phyloP scores from a whole-genome alignment of 1,140 invertebrate genomes.

The Bicyclus anynana region DNA sequence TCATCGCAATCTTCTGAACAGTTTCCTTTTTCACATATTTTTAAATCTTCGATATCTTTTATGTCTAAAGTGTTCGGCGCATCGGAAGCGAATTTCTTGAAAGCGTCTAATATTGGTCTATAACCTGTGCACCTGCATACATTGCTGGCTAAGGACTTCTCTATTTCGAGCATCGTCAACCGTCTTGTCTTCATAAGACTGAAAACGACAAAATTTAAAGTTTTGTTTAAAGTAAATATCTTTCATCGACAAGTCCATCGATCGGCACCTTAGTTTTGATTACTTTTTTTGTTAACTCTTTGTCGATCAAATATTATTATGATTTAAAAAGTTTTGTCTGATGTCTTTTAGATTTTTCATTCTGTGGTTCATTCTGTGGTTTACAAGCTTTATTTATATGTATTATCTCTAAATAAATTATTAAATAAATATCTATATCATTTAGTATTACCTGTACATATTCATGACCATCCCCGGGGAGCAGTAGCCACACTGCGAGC shows the following conservation, averaged over 20 bases:
- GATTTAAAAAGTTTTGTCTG: too few relatives aligned
- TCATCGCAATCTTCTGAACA: conserved; percentile 42
- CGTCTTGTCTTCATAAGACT: conserved; percentile 56
- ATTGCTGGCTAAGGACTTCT: conserved; percentile 84
- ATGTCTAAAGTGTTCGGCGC: conserved; percentile 17
- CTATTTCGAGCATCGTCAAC: conserved; percentile 80
- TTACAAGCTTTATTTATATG: too few relatives aligned
- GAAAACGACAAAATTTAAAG: too few relatives aligned
- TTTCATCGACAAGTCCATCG: too few relatives aligned
- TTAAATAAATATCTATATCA: background rate
- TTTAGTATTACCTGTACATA: conserved; percentile 82
- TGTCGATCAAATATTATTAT: too few relatives aligned
- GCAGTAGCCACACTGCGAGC: conserved; percentile 90
- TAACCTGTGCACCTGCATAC: conserved; percentile 90
- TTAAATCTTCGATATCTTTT: conserved; percentile 54
- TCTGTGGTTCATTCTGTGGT: too few relatives aligned
- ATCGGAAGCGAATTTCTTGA: conserved; percentile 80
- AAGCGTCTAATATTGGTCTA: conserved; percentile 86
- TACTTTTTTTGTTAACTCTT: too few relatives aligned
- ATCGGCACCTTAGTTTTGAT: too few relatives aligned
- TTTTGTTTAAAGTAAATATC: too few relatives aligned
- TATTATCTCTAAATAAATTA: too few relatives aligned
- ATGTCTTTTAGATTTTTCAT: too few relatives aligned
- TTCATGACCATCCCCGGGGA: conserved; percentile 91
- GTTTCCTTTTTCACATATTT: conserved; percentile 51